These are phyloP conservation scores for Drosophila aldrichi DNA, from an alignment of 2,888 invertebrate species.

Conservation along the genomic window DNA sequence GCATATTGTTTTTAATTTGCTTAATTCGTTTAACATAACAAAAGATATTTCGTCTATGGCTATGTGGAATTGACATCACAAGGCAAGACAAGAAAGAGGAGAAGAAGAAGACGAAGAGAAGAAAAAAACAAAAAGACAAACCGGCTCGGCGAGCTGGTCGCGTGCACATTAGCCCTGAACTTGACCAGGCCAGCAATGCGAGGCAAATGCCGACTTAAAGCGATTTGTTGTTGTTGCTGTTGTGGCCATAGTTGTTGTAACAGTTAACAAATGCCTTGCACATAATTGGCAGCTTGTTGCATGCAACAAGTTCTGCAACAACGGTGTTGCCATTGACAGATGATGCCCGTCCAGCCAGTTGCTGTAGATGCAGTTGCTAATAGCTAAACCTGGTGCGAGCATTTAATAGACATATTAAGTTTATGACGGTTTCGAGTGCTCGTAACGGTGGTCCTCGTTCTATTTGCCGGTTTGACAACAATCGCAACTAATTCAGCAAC, in stretches of 20 bases:
- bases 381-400: constrained; percentile 42
- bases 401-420: constrained; percentile 77
- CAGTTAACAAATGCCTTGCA: constrained; percentile 74
- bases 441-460: constrained; percentile 58
- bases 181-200: constrained; percentile 66
- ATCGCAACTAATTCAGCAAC: constrained; percentile 28
- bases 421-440: constrained; percentile 46
- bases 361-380: constrained; percentile 24
- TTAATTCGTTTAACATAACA: constrained; percentile 66
- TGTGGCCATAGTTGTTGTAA: constrained; percentile 66
- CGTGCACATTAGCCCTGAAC: constrained; percentile 76
- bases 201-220: constrained; percentile 19
- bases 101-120: background rate
- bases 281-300: constrained; percentile 76
- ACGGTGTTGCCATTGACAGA: constrained; percentile 71
- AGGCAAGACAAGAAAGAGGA: background rate
- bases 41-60: constrained; percentile 36
- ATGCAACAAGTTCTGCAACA: constrained; percentile 47
- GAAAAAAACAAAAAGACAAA: constrained; percentile 21
- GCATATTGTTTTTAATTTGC: constrained; percentile 6
- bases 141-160: constrained; percentile 71
- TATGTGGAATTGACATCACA: background rate
- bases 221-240: constrained; percentile 10
- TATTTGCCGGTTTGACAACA: constrained; percentile 43
- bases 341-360: constrained; percentile 40